Percentiles rank a stretch among this genome's conserved stretches.
phyloP scores from a whole-genome alignment of 2,113 vertebrate species.

The Cichladusa arquata region DNA sequence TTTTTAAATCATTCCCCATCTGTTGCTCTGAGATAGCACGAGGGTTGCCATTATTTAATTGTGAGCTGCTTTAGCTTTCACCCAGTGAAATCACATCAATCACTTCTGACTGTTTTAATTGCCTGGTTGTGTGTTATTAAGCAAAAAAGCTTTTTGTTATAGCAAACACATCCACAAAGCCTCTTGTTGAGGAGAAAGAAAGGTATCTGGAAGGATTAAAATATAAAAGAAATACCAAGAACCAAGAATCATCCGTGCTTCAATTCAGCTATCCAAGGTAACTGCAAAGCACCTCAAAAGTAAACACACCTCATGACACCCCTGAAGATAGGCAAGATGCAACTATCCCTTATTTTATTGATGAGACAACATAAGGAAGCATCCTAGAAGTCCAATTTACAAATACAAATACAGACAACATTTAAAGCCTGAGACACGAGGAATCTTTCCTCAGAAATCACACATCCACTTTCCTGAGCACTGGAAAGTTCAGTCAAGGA shows the following conservation, averaged over 20 bases:
- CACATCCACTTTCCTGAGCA: background rate
- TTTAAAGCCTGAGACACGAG: background rate
- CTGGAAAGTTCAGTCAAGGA: background rate
- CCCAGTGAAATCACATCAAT: slow-evolving; percentile 41
- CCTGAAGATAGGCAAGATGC: background rate
- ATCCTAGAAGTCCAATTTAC: background rate
- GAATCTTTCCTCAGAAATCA: background rate
- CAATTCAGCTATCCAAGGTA: background rate
- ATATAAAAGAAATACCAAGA: background rate
- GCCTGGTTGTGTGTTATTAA: background rate
- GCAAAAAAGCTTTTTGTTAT: slow-evolving; percentile 2
- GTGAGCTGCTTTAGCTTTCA: slow-evolving; percentile 36
- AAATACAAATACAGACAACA: background rate
- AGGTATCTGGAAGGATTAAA: background rate
- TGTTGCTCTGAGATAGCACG: slow-evolving; percentile 49
- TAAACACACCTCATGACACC: background rate
- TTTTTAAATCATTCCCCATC: slow-evolving; percentile 35
- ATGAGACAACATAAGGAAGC: background rate
- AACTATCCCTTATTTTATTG: background rate
- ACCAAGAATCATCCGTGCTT: background rate
- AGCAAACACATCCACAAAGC: slow-evolving; percentile 17
- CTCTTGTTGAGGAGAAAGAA: background rate
- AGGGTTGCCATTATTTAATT: slow-evolving; percentile 33
- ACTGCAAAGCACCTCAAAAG: background rate
- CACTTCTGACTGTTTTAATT: slow-evolving; percentile 51